Percentiles rank a stretch among this genome's conserved stretches.
These are phyloP conservation scores for Himalopsyche japonica DNA, from an alignment of 2,888 invertebrate species.

Conservation along the genomic window DNA sequence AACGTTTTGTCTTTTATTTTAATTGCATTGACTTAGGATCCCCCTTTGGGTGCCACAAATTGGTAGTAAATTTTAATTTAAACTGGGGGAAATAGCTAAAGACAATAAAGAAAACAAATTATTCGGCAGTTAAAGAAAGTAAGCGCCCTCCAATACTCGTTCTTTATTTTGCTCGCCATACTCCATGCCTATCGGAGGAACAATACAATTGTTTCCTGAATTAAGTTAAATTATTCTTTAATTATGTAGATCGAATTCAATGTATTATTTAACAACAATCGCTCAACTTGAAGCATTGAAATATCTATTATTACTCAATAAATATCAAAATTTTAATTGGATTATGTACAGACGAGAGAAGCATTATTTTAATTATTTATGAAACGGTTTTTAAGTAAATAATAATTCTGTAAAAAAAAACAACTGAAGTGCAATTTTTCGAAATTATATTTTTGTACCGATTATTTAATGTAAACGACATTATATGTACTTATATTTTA, in stretches of 20 bases:
- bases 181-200: not conserved
- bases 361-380: too few relatives aligned
- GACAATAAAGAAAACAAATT: slow-evolving; percentile 40
- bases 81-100: slow-evolving; percentile 22
- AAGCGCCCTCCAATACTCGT: not conserved
- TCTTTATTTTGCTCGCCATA: not conserved
- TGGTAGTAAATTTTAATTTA: slow-evolving; percentile 38
- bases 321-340: not conserved
- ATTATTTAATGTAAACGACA: too few relatives aligned
- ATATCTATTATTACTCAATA: not conserved
- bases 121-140: slow-evolving; percentile 16
- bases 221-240: not conserved
- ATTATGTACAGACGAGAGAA: not conserved
- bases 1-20: slow-evolving; percentile 34
- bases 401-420: too few relatives aligned
- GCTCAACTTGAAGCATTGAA: not conserved
- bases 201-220: not conserved
- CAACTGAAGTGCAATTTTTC: too few relatives aligned
- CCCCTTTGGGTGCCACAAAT: slow-evolving; percentile 31
- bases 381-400: too few relatives aligned
- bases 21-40: slow-evolving; percentile 36
- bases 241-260: not conserved
- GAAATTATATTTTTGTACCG: too few relatives aligned
- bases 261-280: not conserved
- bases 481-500: too few relatives aligned